Base-by-base conservation (phyloP, 2,888 invertebrate species). In the Icerya purchasi region DNA sequence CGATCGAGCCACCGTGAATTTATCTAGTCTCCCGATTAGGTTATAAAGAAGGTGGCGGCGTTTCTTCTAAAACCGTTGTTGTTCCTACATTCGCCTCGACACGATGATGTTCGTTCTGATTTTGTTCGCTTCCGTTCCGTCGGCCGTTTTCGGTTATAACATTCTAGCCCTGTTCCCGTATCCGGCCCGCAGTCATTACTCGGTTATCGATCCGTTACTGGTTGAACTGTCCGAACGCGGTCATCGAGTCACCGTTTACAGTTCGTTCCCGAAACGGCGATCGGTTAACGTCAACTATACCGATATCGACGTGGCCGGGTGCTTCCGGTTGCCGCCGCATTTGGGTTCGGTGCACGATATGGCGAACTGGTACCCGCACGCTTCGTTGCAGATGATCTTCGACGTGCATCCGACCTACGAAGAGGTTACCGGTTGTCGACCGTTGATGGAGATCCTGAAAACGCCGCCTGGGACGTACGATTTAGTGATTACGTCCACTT, bases 141-240 rank as follows among this genome's bases (percentile, higher is more conserved):
- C 24, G 22, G 24, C n/a, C n/a, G 22, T 14, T 1, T 58, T 53
- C 19, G 25, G 21, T 1, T 52, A 58, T 8, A 58, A 58, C 21
- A 65, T 66, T 19, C 59, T 66, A 5, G 63, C 61, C 2, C 23
- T 66, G 36, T 61, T 64, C 22, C 65, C 64, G n/a, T 59, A 64
- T 50, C 65, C 66, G 2, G 62, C 62, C 8, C 62, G 57, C 25
- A 66, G 66, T 53, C 67, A 66, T 55, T 61, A 64, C 49, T 57
- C 59, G 2, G 61, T 65, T 10, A 63, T 62, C 58, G 52, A 55
- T 14, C 52, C 66, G 5, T 60, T 66, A 54, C 57, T 63, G 24
- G 54, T 56, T 20, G 64, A 57, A 20, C 58, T 67, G 18, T 66
- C 65, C 19, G 56, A 60, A 8, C 59, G 63, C 20, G 67, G 67